phyloP scores from a whole-genome alignment of 1,140 invertebrate species.

The Charaxes varanes region DNA sequence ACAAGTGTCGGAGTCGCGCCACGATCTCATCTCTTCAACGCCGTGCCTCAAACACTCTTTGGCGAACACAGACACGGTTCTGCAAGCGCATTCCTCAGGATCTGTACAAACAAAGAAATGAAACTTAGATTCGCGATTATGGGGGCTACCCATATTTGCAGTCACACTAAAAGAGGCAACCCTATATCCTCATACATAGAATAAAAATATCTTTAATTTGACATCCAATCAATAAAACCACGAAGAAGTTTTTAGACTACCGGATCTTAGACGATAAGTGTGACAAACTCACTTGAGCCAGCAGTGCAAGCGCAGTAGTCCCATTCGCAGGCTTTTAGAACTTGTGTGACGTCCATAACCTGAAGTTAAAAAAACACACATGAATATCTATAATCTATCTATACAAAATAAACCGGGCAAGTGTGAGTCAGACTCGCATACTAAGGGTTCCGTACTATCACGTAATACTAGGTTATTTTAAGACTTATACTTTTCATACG shows the following conservation, averaged over 20 bases:
- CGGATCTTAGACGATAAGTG: too few relatives aligned
- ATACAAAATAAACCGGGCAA: neutral
- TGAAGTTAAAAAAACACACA: constrained; percentile 24
- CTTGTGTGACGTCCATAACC: constrained; percentile 74
- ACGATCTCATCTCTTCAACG: constrained; percentile 76
- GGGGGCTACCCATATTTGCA: too few relatives aligned
- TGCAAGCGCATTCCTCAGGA: constrained; percentile 82
- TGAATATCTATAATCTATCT: neutral
- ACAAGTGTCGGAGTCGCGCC: constrained; percentile 84
- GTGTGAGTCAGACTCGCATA: too few relatives aligned
- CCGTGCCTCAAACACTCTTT: constrained; percentile 83
- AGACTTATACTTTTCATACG: too few relatives aligned
- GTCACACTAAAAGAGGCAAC: too few relatives aligned
- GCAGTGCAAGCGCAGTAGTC: constrained; percentile 84
- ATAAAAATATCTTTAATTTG: constrained; percentile 1
- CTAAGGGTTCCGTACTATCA: too few relatives aligned
- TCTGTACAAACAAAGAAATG: constrained; percentile 32
- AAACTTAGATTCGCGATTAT: too few relatives aligned
- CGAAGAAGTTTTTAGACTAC: too few relatives aligned
- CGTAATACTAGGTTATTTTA: too few relatives aligned
- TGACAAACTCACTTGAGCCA: constrained; percentile 46
- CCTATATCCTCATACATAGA: too few relatives aligned
- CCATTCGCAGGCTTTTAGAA: constrained; percentile 81
- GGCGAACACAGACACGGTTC: constrained; percentile 84
- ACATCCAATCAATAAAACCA: too few relatives aligned